Conservation (phyloP, 2,888 invertebrate genomes). For the Alloscopus bannaensis region DNA sequence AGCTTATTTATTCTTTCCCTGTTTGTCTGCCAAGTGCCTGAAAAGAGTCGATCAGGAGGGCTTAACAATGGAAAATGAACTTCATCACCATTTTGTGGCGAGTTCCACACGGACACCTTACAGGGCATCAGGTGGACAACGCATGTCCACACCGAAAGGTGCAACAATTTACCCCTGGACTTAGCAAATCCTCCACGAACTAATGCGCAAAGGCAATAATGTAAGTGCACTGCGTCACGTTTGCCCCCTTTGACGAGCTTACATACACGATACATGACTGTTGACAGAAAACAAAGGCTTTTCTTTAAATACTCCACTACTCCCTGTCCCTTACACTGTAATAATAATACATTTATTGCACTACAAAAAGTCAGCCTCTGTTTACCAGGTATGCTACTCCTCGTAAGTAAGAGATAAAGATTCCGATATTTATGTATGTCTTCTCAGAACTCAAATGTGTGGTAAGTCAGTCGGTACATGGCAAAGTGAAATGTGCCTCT, state of each 20-base stretch:
- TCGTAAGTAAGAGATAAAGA: constrained; percentile 41
- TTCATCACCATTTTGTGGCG: too few relatives aligned
- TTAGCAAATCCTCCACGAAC: constrained; percentile 13
- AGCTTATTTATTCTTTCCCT: constrained; percentile 4
- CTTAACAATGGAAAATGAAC: too few relatives aligned
- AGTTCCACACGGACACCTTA: too few relatives aligned
- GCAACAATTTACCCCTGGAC: constrained; percentile 3
- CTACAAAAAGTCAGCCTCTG: constrained; percentile 30
- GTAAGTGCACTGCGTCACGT: constrained; percentile 41
- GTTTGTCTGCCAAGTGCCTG: too few relatives aligned
- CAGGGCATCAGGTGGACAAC: constrained; percentile 55
- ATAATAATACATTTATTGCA: constrained; percentile 56
- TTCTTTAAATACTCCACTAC: too few relatives aligned
- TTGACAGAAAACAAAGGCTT: not conserved
- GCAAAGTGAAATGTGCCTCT: constrained; percentile 29
- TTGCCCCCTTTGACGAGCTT: constrained; percentile 28
- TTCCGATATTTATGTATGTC: constrained; percentile 51
- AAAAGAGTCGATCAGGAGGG: too few relatives aligned
- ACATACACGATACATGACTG: not conserved
- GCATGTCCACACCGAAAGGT: constrained; percentile 32
- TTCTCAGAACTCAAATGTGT: constrained; percentile 52
- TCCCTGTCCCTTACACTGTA: constrained; percentile 24
- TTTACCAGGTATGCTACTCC: not conserved
- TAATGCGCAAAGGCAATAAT: constrained; percentile 17
- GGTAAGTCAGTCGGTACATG: constrained; percentile 51